phyloP scores from a whole-genome alignment of 2,797 vertebrate genomes.

The Pseudochirops corinnae region DNA sequence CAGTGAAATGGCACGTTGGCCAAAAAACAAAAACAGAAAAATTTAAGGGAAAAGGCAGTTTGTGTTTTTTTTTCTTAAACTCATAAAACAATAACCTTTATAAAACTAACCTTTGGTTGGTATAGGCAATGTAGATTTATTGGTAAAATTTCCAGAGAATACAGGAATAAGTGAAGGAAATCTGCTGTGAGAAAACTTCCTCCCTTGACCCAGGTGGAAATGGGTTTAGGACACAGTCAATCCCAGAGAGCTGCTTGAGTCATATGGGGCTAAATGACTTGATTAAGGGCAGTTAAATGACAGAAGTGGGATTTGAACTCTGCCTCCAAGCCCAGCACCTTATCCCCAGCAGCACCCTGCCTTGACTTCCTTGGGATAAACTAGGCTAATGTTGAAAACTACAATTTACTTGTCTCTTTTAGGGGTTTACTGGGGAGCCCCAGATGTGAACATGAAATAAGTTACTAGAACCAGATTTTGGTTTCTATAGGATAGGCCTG shows the following conservation, averaged over 20 bases:
- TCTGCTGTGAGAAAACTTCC: neutral
- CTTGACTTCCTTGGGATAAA: neutral
- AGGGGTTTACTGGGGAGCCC: neutral
- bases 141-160: neutral
- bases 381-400: neutral
- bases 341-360: neutral
- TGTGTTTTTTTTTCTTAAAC: neutral
- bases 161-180: neutral
- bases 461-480: neutral
- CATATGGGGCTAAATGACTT: neutral
- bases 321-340: neutral
- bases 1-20: neutral
- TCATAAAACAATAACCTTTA: neutral
- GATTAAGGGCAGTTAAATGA: neutral
- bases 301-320: neutral
- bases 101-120: neutral
- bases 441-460: neutral
- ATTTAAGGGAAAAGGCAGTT: neutral
- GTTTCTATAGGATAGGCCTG: constrained; percentile 28
- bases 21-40: neutral
- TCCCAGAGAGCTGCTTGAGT: neutral
- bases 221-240: neutral
- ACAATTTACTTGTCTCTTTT: neutral
- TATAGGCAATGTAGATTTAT: neutral
- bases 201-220: neutral